phyloP scores from a whole-genome alignment of 1,140 invertebrate species.

The Brachionus koreanus region DNA sequence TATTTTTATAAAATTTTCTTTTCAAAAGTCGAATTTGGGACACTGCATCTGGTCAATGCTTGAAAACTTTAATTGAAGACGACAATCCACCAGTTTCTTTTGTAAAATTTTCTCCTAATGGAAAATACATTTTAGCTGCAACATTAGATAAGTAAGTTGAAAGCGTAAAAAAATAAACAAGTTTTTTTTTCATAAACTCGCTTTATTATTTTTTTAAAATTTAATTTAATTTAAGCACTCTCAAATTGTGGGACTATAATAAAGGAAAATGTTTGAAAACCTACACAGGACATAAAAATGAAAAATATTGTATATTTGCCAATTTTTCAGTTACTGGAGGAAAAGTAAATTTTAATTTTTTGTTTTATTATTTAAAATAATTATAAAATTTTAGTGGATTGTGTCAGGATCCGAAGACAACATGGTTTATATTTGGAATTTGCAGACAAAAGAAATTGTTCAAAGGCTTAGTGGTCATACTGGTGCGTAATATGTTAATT shows the following conservation, averaged over 20 bases:
- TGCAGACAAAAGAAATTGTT: slow-evolving; percentile 98
- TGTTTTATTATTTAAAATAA: slow-evolving; percentile 43
- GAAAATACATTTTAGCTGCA: slow-evolving; percentile 96
- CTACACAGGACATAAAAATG: slow-evolving; percentile 95
- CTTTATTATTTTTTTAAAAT: no score
- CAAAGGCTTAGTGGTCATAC: slow-evolving; percentile 94
- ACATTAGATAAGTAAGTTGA: slow-evolving; percentile 92
- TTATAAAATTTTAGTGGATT: slow-evolving; percentile 77
- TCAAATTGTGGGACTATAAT: slow-evolving; percentile 98
- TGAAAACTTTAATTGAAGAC: slow-evolving; percentile 82
- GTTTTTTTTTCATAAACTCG: neutral
- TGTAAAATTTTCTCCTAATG: slow-evolving; percentile 99
- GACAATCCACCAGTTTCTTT: slow-evolving; percentile 99
- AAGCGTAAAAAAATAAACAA: slow-evolving; percentile 47
- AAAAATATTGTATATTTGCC: slow-evolving; percentile 99
- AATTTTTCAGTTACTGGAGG: slow-evolving; percentile 99
- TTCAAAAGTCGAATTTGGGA: slow-evolving; percentile 93
- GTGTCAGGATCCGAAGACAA: slow-evolving; percentile 99
- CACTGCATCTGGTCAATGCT: slow-evolving; percentile 94
- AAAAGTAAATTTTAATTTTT: slow-evolving; percentile 67
- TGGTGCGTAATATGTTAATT: slow-evolving; percentile 61
- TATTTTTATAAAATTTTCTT: slow-evolving; percentile 2
- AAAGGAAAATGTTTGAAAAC: slow-evolving; percentile 90
- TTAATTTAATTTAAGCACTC: slow-evolving; percentile 63
- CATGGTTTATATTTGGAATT: slow-evolving; percentile 98